These are phyloP conservation scores for Oligia fasciuncula DNA, from an alignment of 2,888 invertebrate genomes.

Conservation along the genomic window DNA sequence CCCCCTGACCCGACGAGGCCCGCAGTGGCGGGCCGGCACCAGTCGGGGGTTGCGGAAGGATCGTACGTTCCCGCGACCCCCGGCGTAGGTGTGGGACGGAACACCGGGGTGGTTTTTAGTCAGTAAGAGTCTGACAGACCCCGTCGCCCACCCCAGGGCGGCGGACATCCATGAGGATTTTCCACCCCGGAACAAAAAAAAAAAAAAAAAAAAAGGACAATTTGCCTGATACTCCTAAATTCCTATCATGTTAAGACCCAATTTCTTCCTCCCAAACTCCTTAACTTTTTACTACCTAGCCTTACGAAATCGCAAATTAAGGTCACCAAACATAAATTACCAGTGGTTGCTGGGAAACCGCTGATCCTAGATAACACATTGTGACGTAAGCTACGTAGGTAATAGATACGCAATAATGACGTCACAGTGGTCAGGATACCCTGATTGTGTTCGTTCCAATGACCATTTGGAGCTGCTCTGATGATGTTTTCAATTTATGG, in stretches of 20 bases:
- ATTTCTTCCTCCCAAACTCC: conserved; percentile 3
- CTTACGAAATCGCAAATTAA: conserved; percentile 56
- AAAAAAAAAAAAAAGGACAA: too few relatives aligned
- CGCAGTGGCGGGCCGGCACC: too few relatives aligned
- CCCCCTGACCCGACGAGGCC: too few relatives aligned
- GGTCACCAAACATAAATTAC: conserved; percentile 56
- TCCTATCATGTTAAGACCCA: not conserved
- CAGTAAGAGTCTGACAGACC: too few relatives aligned
- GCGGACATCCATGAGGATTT: too few relatives aligned
- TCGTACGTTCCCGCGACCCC: too few relatives aligned
- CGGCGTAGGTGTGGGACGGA: too few relatives aligned
- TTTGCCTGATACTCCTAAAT: not conserved
- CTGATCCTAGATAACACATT: conserved; percentile 57
- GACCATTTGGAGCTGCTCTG: conserved; percentile 31
- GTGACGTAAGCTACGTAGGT: conserved; percentile 36
- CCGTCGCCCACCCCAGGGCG: too few relatives aligned
- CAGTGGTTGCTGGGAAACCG: conserved; percentile 52
- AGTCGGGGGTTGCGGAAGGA: too few relatives aligned
- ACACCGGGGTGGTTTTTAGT: too few relatives aligned
- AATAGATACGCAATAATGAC: conserved; percentile 26
- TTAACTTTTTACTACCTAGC: conserved; percentile 15
- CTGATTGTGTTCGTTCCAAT: conserved; percentile 20
- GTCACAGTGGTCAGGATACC: conserved; percentile 43
- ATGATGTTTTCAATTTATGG: conserved; percentile 28
- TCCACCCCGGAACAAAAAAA: too few relatives aligned